A percentile compares a stretch with the other conserved stretches of the same genome.
These are phyloP conservation scores for Marmota flaviventris DNA, from an alignment of 2,113 vertebrate species.

Conservation along the genomic window DNA sequence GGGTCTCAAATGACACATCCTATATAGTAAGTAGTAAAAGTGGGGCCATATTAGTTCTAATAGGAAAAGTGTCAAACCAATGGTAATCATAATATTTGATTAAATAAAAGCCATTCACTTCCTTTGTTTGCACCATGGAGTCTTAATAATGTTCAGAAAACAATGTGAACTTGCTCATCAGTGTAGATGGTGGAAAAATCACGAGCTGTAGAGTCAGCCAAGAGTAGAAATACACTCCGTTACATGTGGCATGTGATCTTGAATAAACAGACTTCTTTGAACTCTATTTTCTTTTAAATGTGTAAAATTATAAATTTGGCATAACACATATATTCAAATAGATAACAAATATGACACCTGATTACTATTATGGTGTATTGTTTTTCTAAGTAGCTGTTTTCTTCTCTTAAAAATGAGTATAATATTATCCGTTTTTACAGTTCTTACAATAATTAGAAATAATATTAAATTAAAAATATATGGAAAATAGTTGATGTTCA, in stretches of 20 bases:
- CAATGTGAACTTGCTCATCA: background rate
- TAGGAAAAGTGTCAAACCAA: background rate
- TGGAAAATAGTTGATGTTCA: background rate
- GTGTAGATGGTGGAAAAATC: background rate
- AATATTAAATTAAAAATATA: background rate
- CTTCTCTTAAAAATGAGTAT: constrained; percentile 12
- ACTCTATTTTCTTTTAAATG: background rate
- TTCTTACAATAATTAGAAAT: constrained; percentile 46
- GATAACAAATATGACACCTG: background rate
- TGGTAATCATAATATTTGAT: background rate
- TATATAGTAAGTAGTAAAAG: background rate
- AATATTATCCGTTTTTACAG: background rate
- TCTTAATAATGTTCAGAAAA: background rate
- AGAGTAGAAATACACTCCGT: background rate
- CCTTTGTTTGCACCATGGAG: background rate
- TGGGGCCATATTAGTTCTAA: background rate
- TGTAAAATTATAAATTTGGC: background rate
- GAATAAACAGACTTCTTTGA: background rate
- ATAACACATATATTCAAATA: background rate
- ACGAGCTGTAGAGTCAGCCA: background rate
- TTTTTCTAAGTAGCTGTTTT: background rate
- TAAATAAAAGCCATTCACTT: background rate
- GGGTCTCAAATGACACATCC: background rate
- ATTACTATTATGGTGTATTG: background rate
- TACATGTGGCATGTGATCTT: background rate